phyloP scores from a whole-genome alignment of 2,113 vertebrate species.

The Melierax canorus region DNA sequence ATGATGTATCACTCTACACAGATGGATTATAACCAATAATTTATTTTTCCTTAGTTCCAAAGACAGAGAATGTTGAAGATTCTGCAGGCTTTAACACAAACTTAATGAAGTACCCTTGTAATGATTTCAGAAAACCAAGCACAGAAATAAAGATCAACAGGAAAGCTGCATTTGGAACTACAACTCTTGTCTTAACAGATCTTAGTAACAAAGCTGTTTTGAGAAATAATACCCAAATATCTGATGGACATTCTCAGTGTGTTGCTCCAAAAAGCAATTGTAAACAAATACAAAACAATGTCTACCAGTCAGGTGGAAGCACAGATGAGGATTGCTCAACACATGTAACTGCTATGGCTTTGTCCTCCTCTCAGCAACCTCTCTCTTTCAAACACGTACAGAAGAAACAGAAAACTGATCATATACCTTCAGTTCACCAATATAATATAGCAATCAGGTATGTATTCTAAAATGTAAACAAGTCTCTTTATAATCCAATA shows the following conservation, averaged over 20 bases:
- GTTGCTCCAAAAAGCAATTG: constrained; percentile 26
- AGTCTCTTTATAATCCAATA: neutral
- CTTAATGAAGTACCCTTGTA: constrained; percentile 88
- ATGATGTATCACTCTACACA: neutral
- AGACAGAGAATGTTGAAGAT: constrained; percentile 42
- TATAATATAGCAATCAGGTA: constrained; percentile 53
- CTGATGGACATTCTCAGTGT: neutral
- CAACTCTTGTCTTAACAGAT: constrained; percentile 87
- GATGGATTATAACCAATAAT: neutral
- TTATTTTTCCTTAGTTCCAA: constrained; percentile 62
- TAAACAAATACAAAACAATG: neutral
- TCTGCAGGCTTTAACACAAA: constrained; percentile 40
- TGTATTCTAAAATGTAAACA: neutral
- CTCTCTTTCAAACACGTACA: constrained; percentile 74
- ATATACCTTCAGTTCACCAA: constrained; percentile 54
- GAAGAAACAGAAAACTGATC: constrained; percentile 88
- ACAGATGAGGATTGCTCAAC: neutral
- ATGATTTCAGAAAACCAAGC: constrained; percentile 79
- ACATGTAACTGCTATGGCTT: neutral
- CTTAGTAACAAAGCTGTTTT: constrained; percentile 63
- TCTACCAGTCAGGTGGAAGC: neutral
- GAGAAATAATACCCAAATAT: neutral
- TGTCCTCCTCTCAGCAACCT: constrained; percentile 20
- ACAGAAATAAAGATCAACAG: constrained; percentile 88
- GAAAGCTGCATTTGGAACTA: constrained; percentile 83